phyloP scores from a whole-genome alignment of 2,888 invertebrate species.

The Mycalesis mineus region DNA sequence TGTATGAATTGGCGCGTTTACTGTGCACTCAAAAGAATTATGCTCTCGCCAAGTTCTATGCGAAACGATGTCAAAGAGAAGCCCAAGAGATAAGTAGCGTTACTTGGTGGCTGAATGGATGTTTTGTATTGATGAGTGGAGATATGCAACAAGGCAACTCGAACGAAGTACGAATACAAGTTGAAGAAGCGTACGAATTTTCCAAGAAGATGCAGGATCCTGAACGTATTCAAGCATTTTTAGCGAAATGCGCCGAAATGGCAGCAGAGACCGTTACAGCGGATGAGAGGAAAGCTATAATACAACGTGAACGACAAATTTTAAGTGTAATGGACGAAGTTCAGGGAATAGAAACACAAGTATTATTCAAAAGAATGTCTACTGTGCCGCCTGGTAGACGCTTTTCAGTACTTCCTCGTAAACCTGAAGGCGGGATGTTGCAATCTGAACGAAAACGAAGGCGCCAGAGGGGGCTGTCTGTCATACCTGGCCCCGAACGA shows the following conservation, averaged over 20 bases:
- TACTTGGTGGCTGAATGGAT: conserved; percentile 69
- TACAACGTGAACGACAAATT: conserved; percentile 57
- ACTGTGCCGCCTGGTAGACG: conserved; percentile 58
- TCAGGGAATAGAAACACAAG: conserved; percentile 53
- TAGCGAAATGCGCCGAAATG: conserved; percentile 62
- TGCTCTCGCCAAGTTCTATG: conserved; percentile 66
- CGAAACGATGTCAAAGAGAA: conserved; percentile 65
- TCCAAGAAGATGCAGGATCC: conserved; percentile 62
- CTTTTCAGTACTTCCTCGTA: conserved; percentile 59
- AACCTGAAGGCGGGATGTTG: conserved; percentile 40
- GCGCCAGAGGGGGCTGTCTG: conserved; percentile 57
- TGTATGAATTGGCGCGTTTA: conserved; percentile 65
- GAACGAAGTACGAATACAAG: conserved; percentile 64
- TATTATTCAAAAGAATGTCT: conserved; percentile 66
- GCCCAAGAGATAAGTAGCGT: conserved; percentile 56
- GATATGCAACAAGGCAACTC: conserved; percentile 72
- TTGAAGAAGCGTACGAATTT: conserved; percentile 65
- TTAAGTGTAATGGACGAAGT: conserved; percentile 53
- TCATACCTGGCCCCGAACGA: conserved; percentile 58
- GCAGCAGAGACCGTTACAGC: conserved; percentile 50
- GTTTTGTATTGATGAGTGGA: conserved; percentile 65
- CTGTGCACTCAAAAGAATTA: conserved; percentile 66
- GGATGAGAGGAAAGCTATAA: conserved; percentile 61
- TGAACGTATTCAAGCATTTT: conserved; percentile 62
- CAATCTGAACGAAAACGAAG: conserved; percentile 50